Base-by-base conservation (phyloP, 1,140 invertebrate species). In the Acyrthosiphon pisum region DNA sequence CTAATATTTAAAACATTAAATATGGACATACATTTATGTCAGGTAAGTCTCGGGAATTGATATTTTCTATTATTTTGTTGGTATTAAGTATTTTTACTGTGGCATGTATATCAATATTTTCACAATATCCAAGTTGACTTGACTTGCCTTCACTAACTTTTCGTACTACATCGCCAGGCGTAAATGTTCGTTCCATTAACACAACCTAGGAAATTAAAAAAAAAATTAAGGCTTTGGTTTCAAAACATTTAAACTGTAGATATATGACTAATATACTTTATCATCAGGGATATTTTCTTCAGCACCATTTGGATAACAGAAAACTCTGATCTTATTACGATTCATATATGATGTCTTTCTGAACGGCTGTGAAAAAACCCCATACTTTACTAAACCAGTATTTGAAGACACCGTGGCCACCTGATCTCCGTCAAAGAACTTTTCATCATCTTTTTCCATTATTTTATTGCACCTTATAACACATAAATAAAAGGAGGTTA, bases 151-250 rank as follows among this genome's bases (percentile, higher is more conserved):
- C 97, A 84, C 98, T 97, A 94, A 98, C 96, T 46, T 98, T 96
- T 93, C 98, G 96, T 1, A 99, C 98, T 53, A 99, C 98, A 96
- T 99, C 98, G 53, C 98, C 98, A 35, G 98, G 98, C 97, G 99
- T 98, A 81, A 99, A 96, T 22, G 98, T 98, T 93, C 98, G 96
- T 95, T 99, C 98, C 60, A 97, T 97, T 83, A 99, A 95, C 81
- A 97, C 97, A 94, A 99, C 97, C 98, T 94, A 30, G 94, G 94
- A 93, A 94, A n/a, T 94, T 91, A 93, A 91, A 94, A 53, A 41
- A 41, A 3, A 41, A 44, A 41, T 76, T 37, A 83, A 84, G 23
- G 37, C 14, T 41, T 0, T 68, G n/a, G 0, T 60, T 90, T 37
- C 4, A 37, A 60, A 56, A 56, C 9, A 90, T 41, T 90, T 60